Evolutionary conservation across 2,888 invertebrate genomes (phyloP).

Genomic region (Erannis defoliaria): DNA sequence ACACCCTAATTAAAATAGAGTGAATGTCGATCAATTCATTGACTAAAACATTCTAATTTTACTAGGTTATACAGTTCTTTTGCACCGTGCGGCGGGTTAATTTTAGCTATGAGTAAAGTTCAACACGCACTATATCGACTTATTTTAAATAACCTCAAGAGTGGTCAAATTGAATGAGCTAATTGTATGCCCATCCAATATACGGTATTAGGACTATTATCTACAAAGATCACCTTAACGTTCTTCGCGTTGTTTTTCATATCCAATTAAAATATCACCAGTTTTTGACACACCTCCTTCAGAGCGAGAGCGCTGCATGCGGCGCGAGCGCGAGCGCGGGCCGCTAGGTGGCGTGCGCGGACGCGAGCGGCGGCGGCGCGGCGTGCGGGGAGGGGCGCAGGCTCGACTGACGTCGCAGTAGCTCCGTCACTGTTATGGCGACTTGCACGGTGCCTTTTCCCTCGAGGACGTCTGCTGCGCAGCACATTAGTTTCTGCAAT

Average conservation of each 20-base stretch:
- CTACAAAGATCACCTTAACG: not conserved
- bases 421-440: conserved; percentile 95
- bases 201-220: not conserved
- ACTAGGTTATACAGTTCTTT: no score
- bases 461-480: conserved; percentile 96
- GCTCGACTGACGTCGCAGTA: conserved; percentile 88
- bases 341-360: conserved; percentile 75
- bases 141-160: no score
- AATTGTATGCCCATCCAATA: no score
- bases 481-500: conserved; percentile 95
- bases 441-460: conserved; percentile 95
- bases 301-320: conserved; percentile 67
- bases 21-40: no score
- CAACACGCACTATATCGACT: no score
- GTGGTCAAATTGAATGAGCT: no score
- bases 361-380: conserved; percentile 43
- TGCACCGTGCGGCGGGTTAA: no score
- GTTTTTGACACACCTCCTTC: conserved; percentile 42
- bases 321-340: conserved; percentile 75
- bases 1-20: no score
- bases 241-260: not conserved
- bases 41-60: no score
- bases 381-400: conserved; percentile 52
- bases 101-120: no score
- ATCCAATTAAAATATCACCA: not conserved